A percentile compares a stretch with the other conserved stretches of the same genome.
phyloP scores from a whole-genome alignment of 2,888 invertebrate species.

The Ophion ventricosus region DNA sequence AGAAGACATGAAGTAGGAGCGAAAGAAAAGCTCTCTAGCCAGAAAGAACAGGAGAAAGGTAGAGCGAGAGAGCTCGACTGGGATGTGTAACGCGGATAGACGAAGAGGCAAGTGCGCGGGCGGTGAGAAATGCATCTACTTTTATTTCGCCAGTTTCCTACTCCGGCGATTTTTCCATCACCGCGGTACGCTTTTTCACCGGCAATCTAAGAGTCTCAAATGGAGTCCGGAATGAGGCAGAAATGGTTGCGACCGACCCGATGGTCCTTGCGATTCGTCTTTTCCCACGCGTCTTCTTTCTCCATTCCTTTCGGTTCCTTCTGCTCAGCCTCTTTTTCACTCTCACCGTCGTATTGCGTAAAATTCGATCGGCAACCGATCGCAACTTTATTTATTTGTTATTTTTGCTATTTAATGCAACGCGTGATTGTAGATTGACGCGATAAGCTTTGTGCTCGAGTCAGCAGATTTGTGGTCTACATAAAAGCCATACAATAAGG shows the following conservation, averaged over 20 bases:
- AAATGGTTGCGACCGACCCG: conserved; percentile 80
- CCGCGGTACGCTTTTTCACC: conserved; percentile 81
- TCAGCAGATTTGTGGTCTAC: conserved; percentile 42
- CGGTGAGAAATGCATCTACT: conserved; percentile 81
- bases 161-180: conserved; percentile 83
- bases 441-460: conserved; percentile 30
- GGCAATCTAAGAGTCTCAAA: conserved; percentile 83
- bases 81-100: background rate
- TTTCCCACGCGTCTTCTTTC: conserved; percentile 68
- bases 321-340: conserved; percentile 8
- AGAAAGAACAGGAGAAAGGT: conserved; percentile 17
- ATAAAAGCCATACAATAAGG: conserved; percentile 47
- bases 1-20: conserved; percentile 51
- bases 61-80: conserved; percentile 34
- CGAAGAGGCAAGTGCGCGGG: conserved; percentile 47
- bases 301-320: conserved; percentile 41
- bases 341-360: conserved; percentile 4
- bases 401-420: background rate
- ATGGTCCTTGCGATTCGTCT: conserved; percentile 80
- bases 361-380: conserved; percentile 1
- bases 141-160: conserved; percentile 81
- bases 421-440: background rate
- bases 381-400: background rate
- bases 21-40: conserved; percentile 42
- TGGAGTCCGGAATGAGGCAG: conserved; percentile 83